Conservation (phyloP, 1,140 invertebrate genomes). For the Anoplophora glabripennis region DNA sequence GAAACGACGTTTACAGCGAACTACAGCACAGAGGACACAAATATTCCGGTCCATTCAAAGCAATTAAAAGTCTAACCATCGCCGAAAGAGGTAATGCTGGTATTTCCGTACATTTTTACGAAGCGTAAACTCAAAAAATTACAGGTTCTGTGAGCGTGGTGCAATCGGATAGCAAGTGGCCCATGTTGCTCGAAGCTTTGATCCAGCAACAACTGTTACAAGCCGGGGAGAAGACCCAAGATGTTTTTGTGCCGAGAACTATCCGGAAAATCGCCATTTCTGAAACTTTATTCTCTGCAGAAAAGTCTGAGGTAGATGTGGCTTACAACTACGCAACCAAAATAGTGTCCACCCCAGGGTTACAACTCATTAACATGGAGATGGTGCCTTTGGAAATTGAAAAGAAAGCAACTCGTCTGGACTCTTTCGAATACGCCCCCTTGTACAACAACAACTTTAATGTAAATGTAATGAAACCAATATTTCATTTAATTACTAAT, state of each 20-base stretch:
- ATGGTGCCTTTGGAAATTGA: slow-evolving; percentile 27
- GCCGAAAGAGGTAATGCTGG: slow-evolving; percentile 31
- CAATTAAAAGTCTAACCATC: slow-evolving; percentile 36
- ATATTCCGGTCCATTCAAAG: slow-evolving; percentile 55
- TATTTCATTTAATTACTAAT: background rate
- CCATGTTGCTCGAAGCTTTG: slow-evolving; percentile 41
- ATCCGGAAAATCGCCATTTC: slow-evolving; percentile 43
- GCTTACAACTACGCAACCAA: slow-evolving; percentile 40
- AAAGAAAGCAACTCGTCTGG: background rate
- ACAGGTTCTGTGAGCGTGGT: slow-evolving; percentile 28
- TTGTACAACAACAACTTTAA: background rate
- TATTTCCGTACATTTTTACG: slow-evolving; percentile 8
- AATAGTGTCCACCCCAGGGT: slow-evolving; percentile 33
- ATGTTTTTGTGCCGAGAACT: slow-evolving; percentile 33
- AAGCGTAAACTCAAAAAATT: slow-evolving; percentile 6
- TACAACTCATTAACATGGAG: slow-evolving; percentile 41
- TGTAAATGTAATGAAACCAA: background rate
- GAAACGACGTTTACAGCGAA: slow-evolving; percentile 89
- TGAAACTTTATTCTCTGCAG: slow-evolving; percentile 30
- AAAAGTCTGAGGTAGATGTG: slow-evolving; percentile 34
- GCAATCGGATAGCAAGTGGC: slow-evolving; percentile 39
- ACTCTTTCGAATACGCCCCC: background rate
- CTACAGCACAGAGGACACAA: slow-evolving; percentile 87
- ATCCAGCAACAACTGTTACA: slow-evolving; percentile 44
- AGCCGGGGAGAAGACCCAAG: slow-evolving; percentile 41